phyloP scores from a whole-genome alignment of 2,888 invertebrate species.

The Calliphora vomitoria region DNA sequence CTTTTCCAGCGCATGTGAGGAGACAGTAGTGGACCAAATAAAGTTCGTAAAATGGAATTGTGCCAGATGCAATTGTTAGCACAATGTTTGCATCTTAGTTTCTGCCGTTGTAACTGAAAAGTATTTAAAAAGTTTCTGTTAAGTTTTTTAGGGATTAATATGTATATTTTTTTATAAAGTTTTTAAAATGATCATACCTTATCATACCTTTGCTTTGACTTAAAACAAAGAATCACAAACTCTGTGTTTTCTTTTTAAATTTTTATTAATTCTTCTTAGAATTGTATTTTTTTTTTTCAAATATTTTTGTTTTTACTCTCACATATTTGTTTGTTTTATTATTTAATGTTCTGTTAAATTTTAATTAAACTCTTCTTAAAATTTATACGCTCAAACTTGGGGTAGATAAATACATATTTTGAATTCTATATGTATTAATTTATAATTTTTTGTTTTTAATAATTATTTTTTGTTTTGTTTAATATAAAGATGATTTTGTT shows the following conservation, averaged over 20 bases:
- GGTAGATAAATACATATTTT: constrained; percentile 71
- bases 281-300: constrained; percentile 55
- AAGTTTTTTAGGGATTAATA: no score
- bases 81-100: no score
- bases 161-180: neutral
- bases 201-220: neutral
- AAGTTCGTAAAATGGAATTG: no score
- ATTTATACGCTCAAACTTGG: constrained; percentile 72
- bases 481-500: constrained; percentile 64
- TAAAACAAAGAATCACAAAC: neutral
- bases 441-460: constrained; percentile 57
- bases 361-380: constrained; percentile 74
- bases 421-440: constrained; percentile 64
- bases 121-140: no score
- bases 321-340: constrained; percentile 58
- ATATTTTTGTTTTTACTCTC: constrained; percentile 62
- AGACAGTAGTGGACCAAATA: no score
- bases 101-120: no score
- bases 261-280: constrained; percentile 64
- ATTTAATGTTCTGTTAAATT: constrained; percentile 61
- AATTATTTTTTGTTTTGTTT: constrained; percentile 58
- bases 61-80: no score
- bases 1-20: no score
- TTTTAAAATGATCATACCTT: neutral
- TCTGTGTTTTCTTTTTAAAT: constrained; percentile 39